Evolutionary conservation across 1,140 invertebrate genomes (phyloP), one percentile per base, ranked within the genome.

Genomic region (Chironomus tepperi): DNA sequence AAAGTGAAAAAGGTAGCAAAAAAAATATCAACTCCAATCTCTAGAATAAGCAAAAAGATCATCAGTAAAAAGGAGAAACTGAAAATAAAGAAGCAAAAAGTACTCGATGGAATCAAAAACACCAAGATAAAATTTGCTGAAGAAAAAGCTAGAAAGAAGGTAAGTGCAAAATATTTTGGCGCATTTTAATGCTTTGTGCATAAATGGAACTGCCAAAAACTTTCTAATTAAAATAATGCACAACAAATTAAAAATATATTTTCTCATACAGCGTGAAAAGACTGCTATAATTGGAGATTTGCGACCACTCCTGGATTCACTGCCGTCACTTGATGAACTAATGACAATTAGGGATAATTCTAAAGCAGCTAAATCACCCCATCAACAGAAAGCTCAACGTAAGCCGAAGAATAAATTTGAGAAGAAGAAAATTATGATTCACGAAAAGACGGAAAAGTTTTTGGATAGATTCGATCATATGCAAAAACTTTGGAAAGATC

Each of bases 301-400:
- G 0, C 79, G 80, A 15, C 78, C 80, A 0, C 75, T 83, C 0
- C 77, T 78, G 0, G 81, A 83, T 79, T 81, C 80, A 0, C 65
- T 83, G 18, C 80, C 81, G 19, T 80, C 81, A 0, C 74, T 83
- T 7, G 77, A 80, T 34, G 80, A 80, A n/a, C 76, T 81, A 9
- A 77, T 79, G 8, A 57, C 77, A 16, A 43, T 18, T 2, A 42
- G 78, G 77, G 0, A 76, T 34, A 34, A 34, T 75, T 10, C 10
- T 15, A 7, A 76, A 47, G 24, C 43, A 18, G 1, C 42, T 21
- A 74, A 0, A 2, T 1, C 8, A 16, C 18, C 1, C 1, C 64
- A 67, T 16, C 64, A 16, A 67, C 2, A n/a, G 18, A 67, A 67
- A 7, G 64, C 64, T 12, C 43, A 76, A 5, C 78, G 79, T 18